Base-by-base conservation (phyloP, 2,113 vertebrate species). In the Apteryx owenii region DNA sequence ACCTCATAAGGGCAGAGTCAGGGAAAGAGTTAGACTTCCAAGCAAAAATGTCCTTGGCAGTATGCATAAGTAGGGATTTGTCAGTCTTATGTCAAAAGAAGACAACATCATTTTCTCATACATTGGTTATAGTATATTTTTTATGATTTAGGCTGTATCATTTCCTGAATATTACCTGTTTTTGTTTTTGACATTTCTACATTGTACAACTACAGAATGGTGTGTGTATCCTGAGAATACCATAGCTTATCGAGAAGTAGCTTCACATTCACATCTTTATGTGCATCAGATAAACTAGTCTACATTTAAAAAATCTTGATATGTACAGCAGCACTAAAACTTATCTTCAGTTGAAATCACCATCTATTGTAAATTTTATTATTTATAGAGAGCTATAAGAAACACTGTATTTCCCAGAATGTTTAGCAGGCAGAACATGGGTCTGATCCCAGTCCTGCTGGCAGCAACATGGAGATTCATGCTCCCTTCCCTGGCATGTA, bases 201-300 rank as follows among this genome's bases (percentile, higher is more conserved):
- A 38, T 56, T 15, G 16, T 20, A 40, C 1, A 23, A 12, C 26
- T 77, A 23, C 8, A 78, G 40, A 83, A 81, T 8, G 4, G 1
- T 36, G 1, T 85, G 19, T 70, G 33, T 60, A 7, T 21, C 77
- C 23, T 51, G 40, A 69, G 46, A 12, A 28, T 79, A 86, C 21
- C 7, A 10, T 5, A 72, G 8, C n/a, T 68, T 56, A 19, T 1
- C 69, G 28, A 73, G 31, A 89, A 40, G 23, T 38, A 71, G 23
- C 6, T 64, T 25, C 56, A 38, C 15, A 33, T 33, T 76, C 38
- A 9, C 12, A 9, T 56, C 18, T 85, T 29, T 56, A 13, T 81
- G 33, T 65, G 88, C 88, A 17, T 36, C 31, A 56, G 80, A 76
- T 36, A 69, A 92, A 85, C 72, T 86, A 86, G 71, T 78, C 7